These are phyloP conservation scores for Loxodonta africana DNA, from an alignment of 2,113 vertebrate species.

Conservation along the genomic window DNA sequence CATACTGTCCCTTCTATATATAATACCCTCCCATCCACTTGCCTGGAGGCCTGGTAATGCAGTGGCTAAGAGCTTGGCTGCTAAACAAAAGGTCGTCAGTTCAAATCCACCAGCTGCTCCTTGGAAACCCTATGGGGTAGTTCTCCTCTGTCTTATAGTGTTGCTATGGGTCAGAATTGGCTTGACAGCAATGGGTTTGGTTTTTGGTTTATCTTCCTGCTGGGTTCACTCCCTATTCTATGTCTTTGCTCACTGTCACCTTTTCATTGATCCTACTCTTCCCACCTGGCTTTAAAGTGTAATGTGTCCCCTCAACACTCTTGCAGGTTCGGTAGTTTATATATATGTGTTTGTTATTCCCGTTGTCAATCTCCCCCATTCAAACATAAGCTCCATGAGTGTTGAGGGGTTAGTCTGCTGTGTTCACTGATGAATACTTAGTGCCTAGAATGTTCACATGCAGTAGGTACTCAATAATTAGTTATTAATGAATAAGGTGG, in stretches of 20 bases:
- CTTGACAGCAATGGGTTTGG: too few species aligned
- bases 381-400: fast-evolving
- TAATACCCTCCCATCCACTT: neutral
- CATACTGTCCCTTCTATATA: neutral
- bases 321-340: fast-evolving
- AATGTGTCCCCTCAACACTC: fast-evolving
- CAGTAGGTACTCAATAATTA: neutral
- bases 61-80: too few species aligned
- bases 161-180: too few species aligned
- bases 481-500: neutral
- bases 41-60: too few species aligned
- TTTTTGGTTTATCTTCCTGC: neutral
- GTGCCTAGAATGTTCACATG: neutral
- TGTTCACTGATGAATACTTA: neutral
- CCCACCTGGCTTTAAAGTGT: neutral
- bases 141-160: too few species aligned
- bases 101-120: too few species aligned
- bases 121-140: too few species aligned
- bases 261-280: neutral
- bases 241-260: neutral
- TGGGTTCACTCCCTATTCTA: neutral
- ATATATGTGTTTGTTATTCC: too few species aligned
- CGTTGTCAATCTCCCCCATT: fast-evolving
- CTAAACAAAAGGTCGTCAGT: too few species aligned
- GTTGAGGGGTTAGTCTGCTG: neutral